Evolutionary conservation across 2,888 invertebrate genomes (phyloP).

Genomic region (Vesta saturnalis): DNA sequence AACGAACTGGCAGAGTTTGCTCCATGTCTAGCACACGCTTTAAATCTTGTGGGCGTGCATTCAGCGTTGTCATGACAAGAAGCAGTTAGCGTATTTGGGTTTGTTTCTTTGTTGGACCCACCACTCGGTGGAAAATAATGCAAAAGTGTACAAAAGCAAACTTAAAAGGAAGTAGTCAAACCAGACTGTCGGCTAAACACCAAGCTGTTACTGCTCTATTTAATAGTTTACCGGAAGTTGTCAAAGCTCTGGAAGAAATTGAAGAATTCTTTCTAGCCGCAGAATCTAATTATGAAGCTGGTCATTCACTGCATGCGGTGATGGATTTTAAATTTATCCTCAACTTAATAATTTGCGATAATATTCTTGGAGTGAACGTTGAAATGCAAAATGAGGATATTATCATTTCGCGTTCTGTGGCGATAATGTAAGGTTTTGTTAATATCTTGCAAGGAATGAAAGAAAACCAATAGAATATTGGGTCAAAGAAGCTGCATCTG

Average conservation of each 20-base stretch:
- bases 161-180: too few species aligned
- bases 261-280: not conserved
- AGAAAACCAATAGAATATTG: not conserved
- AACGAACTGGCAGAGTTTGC: not conserved
- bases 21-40: not conserved
- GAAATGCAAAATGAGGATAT: not conserved
- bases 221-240: not conserved
- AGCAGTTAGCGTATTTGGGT: not conserved
- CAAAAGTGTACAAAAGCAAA: not conserved
- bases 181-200: not conserved
- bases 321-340: not conserved
- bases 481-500: not conserved
- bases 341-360: not conserved
- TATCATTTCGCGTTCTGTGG: not conserved
- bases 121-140: not conserved
- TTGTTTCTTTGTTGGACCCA: not conserved
- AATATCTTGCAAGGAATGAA: not conserved
- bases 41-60: not conserved
- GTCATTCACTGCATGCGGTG: not conserved
- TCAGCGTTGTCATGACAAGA: not conserved
- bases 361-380: not conserved
- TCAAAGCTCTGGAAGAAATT: too few species aligned
- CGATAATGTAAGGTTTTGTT: not conserved
- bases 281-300: not conserved
- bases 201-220: not conserved